A percentile compares a stretch with the other conserved stretches of the same genome.
Evolutionary conservation across 30 jellyfish, hydroid and myxozoan species (phyloP).

Genomic region (Phacellophora camtschatica): DNA sequence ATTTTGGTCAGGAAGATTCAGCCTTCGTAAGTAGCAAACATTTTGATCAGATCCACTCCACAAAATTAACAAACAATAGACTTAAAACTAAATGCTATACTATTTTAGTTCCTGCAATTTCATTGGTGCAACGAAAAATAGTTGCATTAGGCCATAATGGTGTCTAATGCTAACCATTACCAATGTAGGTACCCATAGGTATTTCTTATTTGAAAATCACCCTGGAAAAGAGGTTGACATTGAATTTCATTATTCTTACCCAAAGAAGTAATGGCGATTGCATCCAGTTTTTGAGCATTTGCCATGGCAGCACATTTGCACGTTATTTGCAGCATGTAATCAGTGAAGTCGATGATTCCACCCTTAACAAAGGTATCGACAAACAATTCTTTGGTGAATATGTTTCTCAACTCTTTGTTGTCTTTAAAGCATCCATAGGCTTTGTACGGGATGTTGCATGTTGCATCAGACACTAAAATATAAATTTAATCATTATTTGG

Average conservation of each 20-base stretch:
- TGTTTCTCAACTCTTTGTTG: not conserved
- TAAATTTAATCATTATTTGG: too few relatives aligned
- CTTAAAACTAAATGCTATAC: too few relatives aligned
- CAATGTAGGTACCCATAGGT: not conserved
- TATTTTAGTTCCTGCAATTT: too few relatives aligned
- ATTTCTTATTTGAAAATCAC: not conserved
- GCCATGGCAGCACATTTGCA: conserved; percentile 49
- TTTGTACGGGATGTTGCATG: conserved; percentile 17
- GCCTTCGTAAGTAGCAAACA: too few relatives aligned
- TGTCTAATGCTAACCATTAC: not conserved
- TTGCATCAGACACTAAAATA: conserved; percentile 52
- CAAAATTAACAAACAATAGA: too few relatives aligned
- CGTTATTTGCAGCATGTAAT: not conserved
- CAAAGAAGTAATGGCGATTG: conserved; percentile 1
- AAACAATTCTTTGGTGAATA: conserved; percentile 2
- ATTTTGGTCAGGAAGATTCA: too few relatives aligned
- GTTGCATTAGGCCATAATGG: not conserved
- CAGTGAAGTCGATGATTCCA: not conserved
- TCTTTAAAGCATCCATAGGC: conserved; percentile 33
- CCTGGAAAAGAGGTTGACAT: not conserved
- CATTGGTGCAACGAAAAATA: too few relatives aligned
- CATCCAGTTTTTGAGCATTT: not conserved
- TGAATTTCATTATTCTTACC: not conserved
- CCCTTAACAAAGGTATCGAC: conserved; percentile 5
- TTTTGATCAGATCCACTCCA: too few relatives aligned